Percentiles rank a stretch among this genome's conserved stretches.
phyloP scores from a whole-genome alignment of 2,888 invertebrate species.

The Panopea generosa region DNA sequence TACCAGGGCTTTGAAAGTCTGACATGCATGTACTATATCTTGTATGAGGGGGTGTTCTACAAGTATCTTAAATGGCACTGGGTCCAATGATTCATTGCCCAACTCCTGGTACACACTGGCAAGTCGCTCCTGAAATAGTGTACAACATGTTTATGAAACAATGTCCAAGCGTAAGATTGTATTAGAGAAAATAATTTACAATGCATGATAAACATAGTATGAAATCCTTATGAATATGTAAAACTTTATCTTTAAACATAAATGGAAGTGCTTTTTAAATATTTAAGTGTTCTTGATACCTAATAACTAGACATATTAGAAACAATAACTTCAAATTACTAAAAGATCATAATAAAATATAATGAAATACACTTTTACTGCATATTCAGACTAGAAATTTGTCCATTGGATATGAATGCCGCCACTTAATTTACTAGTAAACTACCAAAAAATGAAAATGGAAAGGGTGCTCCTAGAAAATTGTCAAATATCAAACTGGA shows the following conservation, averaged over 20 bases:
- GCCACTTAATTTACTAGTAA: too few relatives aligned
- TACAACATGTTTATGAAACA: not conserved
- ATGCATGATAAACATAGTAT: not conserved
- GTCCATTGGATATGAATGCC: too few relatives aligned
- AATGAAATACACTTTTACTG: too few relatives aligned
- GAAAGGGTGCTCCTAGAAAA: too few relatives aligned
- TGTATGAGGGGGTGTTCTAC: constrained; percentile 84
- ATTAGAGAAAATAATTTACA: not conserved
- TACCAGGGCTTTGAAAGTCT: constrained; percentile 81
- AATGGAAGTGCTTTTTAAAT: too few relatives aligned
- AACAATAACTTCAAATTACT: too few relatives aligned
- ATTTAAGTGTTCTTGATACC: too few relatives aligned
- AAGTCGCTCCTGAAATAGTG: constrained; percentile 78
- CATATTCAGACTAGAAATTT: too few relatives aligned
- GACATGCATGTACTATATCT: constrained; percentile 79
- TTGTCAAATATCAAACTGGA: too few relatives aligned
- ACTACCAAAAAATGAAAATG: too few relatives aligned
- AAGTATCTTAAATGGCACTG: constrained; percentile 78
- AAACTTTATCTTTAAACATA: not conserved
- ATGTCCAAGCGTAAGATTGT: not conserved
- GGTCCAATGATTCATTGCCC: constrained; percentile 76
- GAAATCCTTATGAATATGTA: not conserved
- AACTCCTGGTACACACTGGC: constrained; percentile 81
- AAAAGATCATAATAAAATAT: too few relatives aligned
- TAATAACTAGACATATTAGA: too few relatives aligned